These are phyloP conservation scores for Hirtodrosophila cameraria DNA, from an alignment of 2,888 invertebrate genomes.

Conservation along the genomic window DNA sequence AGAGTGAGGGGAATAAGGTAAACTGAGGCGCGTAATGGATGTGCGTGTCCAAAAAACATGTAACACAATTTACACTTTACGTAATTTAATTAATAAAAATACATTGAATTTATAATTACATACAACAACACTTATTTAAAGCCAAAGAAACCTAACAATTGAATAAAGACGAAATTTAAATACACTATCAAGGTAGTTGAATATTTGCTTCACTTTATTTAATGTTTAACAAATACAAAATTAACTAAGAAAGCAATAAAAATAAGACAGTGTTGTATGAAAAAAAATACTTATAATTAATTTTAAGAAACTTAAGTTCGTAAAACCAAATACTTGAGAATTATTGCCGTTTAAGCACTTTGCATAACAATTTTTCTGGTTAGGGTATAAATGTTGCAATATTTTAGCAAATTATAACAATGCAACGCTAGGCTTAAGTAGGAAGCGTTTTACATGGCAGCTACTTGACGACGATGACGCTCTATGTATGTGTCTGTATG, in stretches of 20 bases:
- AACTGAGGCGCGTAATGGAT: slow-evolving; percentile 19
- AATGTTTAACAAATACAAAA: not conserved
- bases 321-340: not conserved
- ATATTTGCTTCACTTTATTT: not conserved
- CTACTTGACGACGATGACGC: slow-evolving; percentile 62
- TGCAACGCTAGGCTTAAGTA: slow-evolving; percentile 60
- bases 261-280: no score
- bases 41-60: slow-evolving; percentile 60
- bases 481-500: slow-evolving; percentile 23
- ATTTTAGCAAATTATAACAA: slow-evolving; percentile 65
- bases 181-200: slow-evolving; percentile 27
- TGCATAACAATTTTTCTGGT: slow-evolving; percentile 29
- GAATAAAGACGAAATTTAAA: slow-evolving; percentile 20
- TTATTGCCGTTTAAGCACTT: slow-evolving; percentile 4
- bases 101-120: slow-evolving; percentile 60
- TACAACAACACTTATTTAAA: slow-evolving; percentile 38
- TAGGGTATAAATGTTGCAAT: slow-evolving; percentile 51
- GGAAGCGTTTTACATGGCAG: slow-evolving; percentile 70
- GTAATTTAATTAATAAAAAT: slow-evolving; percentile 72
- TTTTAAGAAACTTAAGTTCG: no score
- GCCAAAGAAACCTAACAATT: slow-evolving; percentile 30
- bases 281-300: no score
- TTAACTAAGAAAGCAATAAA: no score
- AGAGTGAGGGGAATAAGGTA: not conserved
- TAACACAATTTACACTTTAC: slow-evolving; percentile 61